Evolutionary conservation across 2,113 vertebrate species (phyloP).

Genomic region (Hippocampus comes): DNA sequence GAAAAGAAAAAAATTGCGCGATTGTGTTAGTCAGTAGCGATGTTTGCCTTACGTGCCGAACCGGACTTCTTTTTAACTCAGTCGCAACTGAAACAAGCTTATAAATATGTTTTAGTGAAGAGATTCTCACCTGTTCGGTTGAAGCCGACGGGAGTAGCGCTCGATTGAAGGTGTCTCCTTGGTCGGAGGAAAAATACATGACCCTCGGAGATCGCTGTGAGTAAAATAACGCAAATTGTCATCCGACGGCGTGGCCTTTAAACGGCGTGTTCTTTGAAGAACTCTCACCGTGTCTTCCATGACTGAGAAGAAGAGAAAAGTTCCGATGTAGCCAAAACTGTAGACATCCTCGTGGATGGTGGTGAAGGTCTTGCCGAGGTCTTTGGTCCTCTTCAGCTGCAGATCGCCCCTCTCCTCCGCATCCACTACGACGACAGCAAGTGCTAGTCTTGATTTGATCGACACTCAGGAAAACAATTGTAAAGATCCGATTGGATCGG

Average conservation of each 20-base stretch:
- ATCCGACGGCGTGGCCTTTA: background rate
- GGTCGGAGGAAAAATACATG: slow-evolving; percentile 77
- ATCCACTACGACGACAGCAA: slow-evolving; percentile 53
- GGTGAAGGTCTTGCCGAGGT: slow-evolving; percentile 71
- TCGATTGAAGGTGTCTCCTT: slow-evolving; percentile 70
- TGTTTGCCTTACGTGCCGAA: background rate
- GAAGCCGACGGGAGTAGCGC: slow-evolving; percentile 74
- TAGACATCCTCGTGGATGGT: slow-evolving; percentile 70
- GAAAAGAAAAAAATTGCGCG: too few species aligned
- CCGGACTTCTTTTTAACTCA: background rate
- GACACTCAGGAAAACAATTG: background rate
- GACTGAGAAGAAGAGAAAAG: slow-evolving; percentile 77
- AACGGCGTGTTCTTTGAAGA: background rate
- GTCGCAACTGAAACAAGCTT: background rate
- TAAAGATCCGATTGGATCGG: background rate
- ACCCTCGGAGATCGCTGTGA: slow-evolving; percentile 72
- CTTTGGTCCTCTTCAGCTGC: slow-evolving; percentile 67
- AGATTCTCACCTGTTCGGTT: slow-evolving; percentile 71
- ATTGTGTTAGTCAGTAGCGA: background rate
- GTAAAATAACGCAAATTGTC: background rate
- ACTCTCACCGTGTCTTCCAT: slow-evolving; percentile 69
- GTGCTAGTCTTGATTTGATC: background rate
- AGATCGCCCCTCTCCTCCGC: slow-evolving; percentile 69
- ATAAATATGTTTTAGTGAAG: background rate
- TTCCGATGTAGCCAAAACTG: slow-evolving; percentile 76